phyloP scores from a whole-genome alignment of 2,888 invertebrate genomes.

The Osmoderma eremita region DNA sequence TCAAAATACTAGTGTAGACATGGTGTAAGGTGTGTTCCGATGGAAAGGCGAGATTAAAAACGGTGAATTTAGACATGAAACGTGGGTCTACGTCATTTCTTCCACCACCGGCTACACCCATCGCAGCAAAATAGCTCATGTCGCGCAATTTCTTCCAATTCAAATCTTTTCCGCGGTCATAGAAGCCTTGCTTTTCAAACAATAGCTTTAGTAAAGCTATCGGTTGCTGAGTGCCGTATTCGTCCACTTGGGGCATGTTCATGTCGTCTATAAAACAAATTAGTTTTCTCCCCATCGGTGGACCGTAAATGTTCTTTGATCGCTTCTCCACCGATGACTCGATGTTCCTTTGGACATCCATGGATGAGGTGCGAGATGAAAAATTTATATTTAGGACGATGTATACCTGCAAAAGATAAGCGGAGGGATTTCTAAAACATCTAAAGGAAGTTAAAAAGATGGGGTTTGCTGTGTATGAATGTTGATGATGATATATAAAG shows the following conservation, averaged over 20 bases:
- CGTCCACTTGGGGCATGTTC: constrained; percentile 92
- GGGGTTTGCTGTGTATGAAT: too few species aligned
- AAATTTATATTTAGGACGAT: constrained; percentile 87
- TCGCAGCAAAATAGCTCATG: constrained; percentile 81
- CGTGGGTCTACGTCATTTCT: constrained; percentile 90
- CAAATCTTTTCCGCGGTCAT: constrained; percentile 88
- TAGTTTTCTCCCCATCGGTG: constrained; percentile 88
- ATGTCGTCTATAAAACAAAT: constrained; percentile 93
- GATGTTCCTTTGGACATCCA: constrained; percentile 88
- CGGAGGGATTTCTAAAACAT: too few species aligned
- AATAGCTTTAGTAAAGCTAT: constrained; percentile 90
- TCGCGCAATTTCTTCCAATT: constrained; percentile 91
- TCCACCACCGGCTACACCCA: constrained; percentile 90
- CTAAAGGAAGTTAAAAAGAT: too few species aligned
- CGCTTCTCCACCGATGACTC: constrained; percentile 90
- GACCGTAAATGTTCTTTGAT: constrained; percentile 90
- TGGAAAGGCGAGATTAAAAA: constrained; percentile 88
- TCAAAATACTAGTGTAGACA: constrained; percentile 84
- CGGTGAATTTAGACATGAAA: constrained; percentile 90
- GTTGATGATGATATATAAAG: too few species aligned
- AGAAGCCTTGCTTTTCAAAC: constrained; percentile 90
- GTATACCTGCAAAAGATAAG: constrained; percentile 64
- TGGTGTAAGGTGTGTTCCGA: constrained; percentile 79
- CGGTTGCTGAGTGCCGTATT: constrained; percentile 93
- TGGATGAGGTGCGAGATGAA: constrained; percentile 89